phyloP scores from a whole-genome alignment of 2,888 invertebrate genomes.

The Caradrina kadenii region DNA sequence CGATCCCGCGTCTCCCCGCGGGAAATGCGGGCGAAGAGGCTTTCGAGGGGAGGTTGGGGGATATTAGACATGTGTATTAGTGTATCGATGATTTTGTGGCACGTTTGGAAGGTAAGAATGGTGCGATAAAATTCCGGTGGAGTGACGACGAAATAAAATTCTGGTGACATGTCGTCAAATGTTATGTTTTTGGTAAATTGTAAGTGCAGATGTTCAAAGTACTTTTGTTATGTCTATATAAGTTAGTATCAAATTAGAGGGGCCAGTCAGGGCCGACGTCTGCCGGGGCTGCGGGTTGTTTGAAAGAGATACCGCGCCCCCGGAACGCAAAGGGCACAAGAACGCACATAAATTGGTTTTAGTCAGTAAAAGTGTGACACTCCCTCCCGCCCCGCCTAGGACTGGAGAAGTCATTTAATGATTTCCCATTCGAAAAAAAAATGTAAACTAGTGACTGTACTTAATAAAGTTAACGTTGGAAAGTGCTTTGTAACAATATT shows the following conservation, averaged over 20 bases:
- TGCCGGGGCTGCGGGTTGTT: no score
- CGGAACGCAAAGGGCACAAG: no score
- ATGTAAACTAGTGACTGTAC: no score
- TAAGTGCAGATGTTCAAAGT: slow-evolving; percentile 42
- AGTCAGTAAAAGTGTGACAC: no score
- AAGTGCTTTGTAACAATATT: no score
- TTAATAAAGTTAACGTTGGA: neutral
- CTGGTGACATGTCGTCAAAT: slow-evolving; percentile 58
- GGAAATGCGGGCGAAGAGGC: slow-evolving; percentile 80
- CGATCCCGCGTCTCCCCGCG: slow-evolving; percentile 73
- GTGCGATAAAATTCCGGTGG: slow-evolving; percentile 59
- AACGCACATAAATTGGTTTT: no score
- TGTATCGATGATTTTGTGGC: slow-evolving; percentile 83
- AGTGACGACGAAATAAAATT: slow-evolving; percentile 61
- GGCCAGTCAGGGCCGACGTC: no score
- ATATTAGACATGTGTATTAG: slow-evolving; percentile 74
- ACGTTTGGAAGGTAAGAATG: slow-evolving; percentile 63
- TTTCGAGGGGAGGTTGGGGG: slow-evolving; percentile 61
- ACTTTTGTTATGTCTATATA: slow-evolving; percentile 15
- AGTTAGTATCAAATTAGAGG: neutral
- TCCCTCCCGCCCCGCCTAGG: no score
- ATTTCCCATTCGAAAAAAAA: no score
- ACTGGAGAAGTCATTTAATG: no score
- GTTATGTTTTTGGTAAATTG: slow-evolving; percentile 48
- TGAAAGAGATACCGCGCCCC: no score